phyloP scores from a whole-genome alignment of 2,113 vertebrate species.

The Procapra przewalskii region DNA sequence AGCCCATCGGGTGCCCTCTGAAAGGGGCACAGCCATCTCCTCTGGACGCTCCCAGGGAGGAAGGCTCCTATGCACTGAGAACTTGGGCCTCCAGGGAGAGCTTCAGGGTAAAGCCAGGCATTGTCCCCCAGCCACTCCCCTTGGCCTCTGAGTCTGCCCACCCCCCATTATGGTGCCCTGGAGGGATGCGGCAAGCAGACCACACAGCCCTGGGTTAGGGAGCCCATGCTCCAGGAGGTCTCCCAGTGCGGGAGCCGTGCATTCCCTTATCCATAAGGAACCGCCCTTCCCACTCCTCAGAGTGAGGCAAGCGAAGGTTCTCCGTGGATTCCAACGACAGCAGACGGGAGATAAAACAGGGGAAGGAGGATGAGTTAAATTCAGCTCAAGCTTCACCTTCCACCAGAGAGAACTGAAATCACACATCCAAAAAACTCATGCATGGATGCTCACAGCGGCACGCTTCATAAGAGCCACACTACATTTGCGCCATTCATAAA shows the following conservation, averaged over 20 bases:
- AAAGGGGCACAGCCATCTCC: neutral
- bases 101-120: neutral
- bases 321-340: neutral
- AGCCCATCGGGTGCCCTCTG: neutral
- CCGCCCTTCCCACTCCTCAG: neutral
- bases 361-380: neutral
- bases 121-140: neutral
- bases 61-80: neutral
- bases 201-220: neutral
- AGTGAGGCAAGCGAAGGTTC: neutral
- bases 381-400: neutral
- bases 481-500: neutral
- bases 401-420: neutral
- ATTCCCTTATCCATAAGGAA: neutral
- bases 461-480: neutral
- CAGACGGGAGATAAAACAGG: neutral
- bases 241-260: neutral
- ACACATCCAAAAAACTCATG: neutral
- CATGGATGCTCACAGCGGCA: rapidly evolving
- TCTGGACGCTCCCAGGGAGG: neutral
- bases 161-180: neutral
- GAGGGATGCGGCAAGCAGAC: neutral
- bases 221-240: rapidly evolving
- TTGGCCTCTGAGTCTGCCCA: neutral
- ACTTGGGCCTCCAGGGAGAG: neutral